These are phyloP conservation scores for Lithosia quadra DNA, from an alignment of 2,888 invertebrate species.

Conservation along the genomic window DNA sequence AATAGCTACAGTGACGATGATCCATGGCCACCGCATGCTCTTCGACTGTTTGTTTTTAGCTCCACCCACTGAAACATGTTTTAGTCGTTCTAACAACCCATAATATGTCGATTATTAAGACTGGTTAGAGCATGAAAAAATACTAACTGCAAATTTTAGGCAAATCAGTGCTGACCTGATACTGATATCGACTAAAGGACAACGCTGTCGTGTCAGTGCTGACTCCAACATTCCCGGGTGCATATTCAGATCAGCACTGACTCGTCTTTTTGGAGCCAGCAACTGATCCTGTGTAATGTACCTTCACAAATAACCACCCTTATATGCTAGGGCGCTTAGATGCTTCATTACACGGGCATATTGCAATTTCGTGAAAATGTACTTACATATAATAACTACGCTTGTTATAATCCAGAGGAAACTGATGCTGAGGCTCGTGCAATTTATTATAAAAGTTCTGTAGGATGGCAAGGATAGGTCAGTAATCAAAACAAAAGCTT, in stretches of 20 bases:
- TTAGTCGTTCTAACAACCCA: neutral
- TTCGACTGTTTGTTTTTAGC: conserved; percentile 61
- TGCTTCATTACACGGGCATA: too few relatives aligned
- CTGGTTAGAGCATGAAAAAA: neutral
- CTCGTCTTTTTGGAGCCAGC: too few relatives aligned
- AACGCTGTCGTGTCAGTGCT: neutral
- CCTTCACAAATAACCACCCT: neutral
- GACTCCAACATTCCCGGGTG: neutral
- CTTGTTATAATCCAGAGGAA: conserved; percentile 68
- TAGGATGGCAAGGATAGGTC: conserved; percentile 64
- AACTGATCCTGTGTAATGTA: too few relatives aligned
- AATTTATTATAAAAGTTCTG: conserved; percentile 71
- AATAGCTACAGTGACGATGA: conserved; percentile 60
- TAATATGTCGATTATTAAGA: neutral
- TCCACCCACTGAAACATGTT: conserved; percentile 61
- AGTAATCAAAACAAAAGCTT: conserved; percentile 69
- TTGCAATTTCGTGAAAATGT: neutral
- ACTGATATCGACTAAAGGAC: neutral
- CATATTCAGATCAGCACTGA: too few relatives aligned
- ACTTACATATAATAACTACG: conserved; percentile 71
- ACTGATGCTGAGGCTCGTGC: conserved; percentile 60
- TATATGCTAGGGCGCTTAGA: too few relatives aligned
- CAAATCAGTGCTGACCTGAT: neutral
- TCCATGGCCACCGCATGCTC: conserved; percentile 74
- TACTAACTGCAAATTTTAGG: neutral